Base-by-base conservation (phyloP, 2,797 vertebrate species). In the Phrynocephalus guinanensis region DNA sequence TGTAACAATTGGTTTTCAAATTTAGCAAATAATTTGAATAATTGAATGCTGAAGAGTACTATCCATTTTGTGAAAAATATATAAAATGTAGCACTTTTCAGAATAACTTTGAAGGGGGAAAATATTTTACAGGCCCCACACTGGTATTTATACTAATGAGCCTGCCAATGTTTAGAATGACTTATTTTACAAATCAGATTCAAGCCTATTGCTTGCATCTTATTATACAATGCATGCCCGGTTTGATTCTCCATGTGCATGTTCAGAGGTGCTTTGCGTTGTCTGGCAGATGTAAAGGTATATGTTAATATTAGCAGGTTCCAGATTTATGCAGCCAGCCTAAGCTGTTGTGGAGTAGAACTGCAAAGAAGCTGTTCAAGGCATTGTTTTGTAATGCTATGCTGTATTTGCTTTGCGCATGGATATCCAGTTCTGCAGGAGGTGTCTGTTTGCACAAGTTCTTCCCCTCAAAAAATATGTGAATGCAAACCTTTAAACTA, bases 11-110 rank as follows among this genome's bases (percentile, higher is more conserved):
- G 28, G 68, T 80, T 86, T 78, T 52, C 1, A 68, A 71, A 70
- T 66, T 83, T 83, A 79, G 88, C 84, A 78, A 89, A 86, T 86
- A 86, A 77, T 87, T 84, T 84, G 60, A 52, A 90, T 87, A 66
- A 75, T 67, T 81, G 60, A 75, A 84, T 87, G 72, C 18, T 26
- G 72, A 87, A 80, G 28, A 56, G 20, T 18, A 22, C 5, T 73
- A 33, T 83, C 52, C n/a, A 33, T 78, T 85, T 68, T n/a, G 66
- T 56, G 28, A 56, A n/a, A 33, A 28, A 56, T 66, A 73, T 68
- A 70, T 56, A 20, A 84, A 79, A 79, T 18, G 9, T 26, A 44
- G 28, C n/a, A 56, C n/a, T n/a, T 82, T 86, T 78, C 84, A 63
- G 38, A 79, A n/a, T 38, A 71, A 82, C 30, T 22, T 48, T n/a